These are phyloP conservation scores for Conus ventricosus DNA, from an alignment of 1,140 invertebrate genomes.

Conservation along the genomic window DNA sequence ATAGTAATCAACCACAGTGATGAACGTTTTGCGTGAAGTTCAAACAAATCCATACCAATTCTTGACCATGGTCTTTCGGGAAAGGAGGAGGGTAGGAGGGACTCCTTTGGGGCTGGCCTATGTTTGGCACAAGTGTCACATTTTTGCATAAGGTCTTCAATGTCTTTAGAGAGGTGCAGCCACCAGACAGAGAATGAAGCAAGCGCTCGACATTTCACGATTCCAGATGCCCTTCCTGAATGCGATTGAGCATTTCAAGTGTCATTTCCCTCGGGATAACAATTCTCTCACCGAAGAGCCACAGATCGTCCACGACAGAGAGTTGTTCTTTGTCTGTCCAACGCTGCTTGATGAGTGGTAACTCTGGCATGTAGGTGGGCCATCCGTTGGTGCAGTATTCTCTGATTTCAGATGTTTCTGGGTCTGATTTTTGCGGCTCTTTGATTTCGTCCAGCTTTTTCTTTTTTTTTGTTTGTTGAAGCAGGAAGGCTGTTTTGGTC, in stretches of 20 bases:
- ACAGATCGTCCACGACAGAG: neutral
- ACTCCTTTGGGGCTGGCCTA: slow-evolving; percentile 34
- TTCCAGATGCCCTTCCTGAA: slow-evolving; percentile 45
- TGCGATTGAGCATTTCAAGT: slow-evolving; percentile 13
- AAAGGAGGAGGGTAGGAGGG: slow-evolving; percentile 37
- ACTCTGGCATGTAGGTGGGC: neutral
- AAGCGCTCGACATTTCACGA: slow-evolving; percentile 31
- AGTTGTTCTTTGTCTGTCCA: slow-evolving; percentile 23
- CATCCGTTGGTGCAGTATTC: slow-evolving; percentile 9
- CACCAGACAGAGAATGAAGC: slow-evolving; percentile 36
- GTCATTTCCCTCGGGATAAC: slow-evolving; percentile 40
- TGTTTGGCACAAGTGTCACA: slow-evolving; percentile 42
- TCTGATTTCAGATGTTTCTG: neutral
- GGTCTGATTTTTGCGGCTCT: neutral
- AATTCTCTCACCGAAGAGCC: slow-evolving; percentile 18
- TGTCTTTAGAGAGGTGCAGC: neutral
- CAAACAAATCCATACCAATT: slow-evolving; percentile 11
- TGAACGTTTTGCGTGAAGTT: slow-evolving; percentile 36
- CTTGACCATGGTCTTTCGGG: slow-evolving; percentile 44
- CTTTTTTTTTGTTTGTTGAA: neutral
- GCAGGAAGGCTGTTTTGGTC: slow-evolving; percentile 1
- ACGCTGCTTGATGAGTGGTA: neutral
- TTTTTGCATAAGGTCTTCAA: neutral
- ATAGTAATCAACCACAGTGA: slow-evolving; percentile 48
- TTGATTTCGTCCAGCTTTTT: slow-evolving; percentile 9